Evolutionary conservation across 2,888 invertebrate species (phyloP).

Genomic region (Malthinus seriepunctatus): DNA sequence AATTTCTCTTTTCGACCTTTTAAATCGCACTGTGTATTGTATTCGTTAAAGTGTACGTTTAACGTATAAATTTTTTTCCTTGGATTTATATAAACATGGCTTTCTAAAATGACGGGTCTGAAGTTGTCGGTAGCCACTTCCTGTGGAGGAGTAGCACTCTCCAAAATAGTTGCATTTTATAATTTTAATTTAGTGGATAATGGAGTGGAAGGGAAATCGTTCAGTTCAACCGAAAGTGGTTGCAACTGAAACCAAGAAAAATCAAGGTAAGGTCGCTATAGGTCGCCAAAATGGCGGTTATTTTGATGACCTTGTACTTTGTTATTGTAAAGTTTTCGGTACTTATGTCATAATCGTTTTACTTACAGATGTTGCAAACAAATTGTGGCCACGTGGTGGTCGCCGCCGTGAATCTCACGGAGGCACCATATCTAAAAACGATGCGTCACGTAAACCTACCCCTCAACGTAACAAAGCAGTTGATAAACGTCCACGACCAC

Average conservation of each 20-base stretch:
- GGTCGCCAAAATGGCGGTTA: slow-evolving; percentile 37
- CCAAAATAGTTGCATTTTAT: slow-evolving; percentile 49
- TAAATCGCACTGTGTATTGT: slow-evolving; percentile 31
- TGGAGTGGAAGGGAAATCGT: slow-evolving; percentile 80
- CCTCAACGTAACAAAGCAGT: slow-evolving; percentile 66
- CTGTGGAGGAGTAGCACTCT: slow-evolving; percentile 70
- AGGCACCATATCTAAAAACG: slow-evolving; percentile 61
- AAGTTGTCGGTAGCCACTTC: slow-evolving; percentile 71
- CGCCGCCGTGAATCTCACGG: slow-evolving; percentile 66
- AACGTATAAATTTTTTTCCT: slow-evolving; percentile 58
- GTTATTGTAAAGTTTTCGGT: slow-evolving; percentile 17
- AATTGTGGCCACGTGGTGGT: slow-evolving; percentile 66
- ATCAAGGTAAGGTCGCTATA: slow-evolving; percentile 62
- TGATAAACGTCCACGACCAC: slow-evolving; percentile 73
- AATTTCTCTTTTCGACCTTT: slow-evolving; percentile 12
- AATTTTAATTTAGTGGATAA: slow-evolving; percentile 57
- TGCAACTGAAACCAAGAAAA: slow-evolving; percentile 75
- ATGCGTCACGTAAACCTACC: slow-evolving; percentile 70
- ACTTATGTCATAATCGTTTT: too few relatives aligned
- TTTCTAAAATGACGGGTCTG: slow-evolving; percentile 79
- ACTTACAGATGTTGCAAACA: slow-evolving; percentile 55
- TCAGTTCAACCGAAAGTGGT: slow-evolving; percentile 70
- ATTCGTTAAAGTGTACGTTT: slow-evolving; percentile 41
- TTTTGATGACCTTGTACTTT: not conserved
- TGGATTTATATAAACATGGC: slow-evolving; percentile 72